Base-by-base conservation (phyloP, 2,888 invertebrate species). In the Pristionchus maxplancki region DNA sequence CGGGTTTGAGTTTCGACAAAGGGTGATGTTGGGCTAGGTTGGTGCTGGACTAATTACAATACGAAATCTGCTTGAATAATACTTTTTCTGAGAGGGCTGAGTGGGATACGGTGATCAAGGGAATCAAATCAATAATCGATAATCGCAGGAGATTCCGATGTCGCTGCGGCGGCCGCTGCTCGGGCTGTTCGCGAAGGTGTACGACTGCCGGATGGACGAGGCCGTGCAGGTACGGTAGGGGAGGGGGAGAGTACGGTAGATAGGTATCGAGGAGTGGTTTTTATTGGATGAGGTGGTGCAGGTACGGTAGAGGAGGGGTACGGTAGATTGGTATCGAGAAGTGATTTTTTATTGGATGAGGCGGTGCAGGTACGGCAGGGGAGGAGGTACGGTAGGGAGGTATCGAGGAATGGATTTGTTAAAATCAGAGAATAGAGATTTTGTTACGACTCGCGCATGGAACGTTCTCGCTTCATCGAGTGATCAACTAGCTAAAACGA, bases 191-290 rank as follows among this genome's bases (percentile, higher is more conserved):
- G 93, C 93, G n/a, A 85, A 91, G 34, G 89, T 91, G 15, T 94
- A 94, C 86, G 93, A 92, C 40, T 93, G 93, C 88, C 82, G 91
- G 62, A 93, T 94, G 93, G 94, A 94, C 50, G 94, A 94, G 74
- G 93, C 93, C 1, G 88, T 64, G 0, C 34, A 64, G 53, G 88
- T 88, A 64, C 48, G 34, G 50, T 50, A 74, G 44, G 34, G 1
- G 24, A n/a, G 37, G 28, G 17, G 20, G 74, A 9, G 67, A 40
- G 9, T 40, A 74, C 28, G 28, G 28, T 62, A 24, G 62, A 20
- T 13, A 62, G 24, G 31, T 74, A 40, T 44, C 78, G 40, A 74
- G 40, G 15, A 74, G 28, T 37, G 74, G 28, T 17, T 44, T 40
- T 74, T 44, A 37, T 11, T 6, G 64, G 37, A 44, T 74, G 48